These are phyloP conservation scores for Lemur catta DNA, from an alignment of 2,797 vertebrate genomes.

Conservation along the genomic window DNA sequence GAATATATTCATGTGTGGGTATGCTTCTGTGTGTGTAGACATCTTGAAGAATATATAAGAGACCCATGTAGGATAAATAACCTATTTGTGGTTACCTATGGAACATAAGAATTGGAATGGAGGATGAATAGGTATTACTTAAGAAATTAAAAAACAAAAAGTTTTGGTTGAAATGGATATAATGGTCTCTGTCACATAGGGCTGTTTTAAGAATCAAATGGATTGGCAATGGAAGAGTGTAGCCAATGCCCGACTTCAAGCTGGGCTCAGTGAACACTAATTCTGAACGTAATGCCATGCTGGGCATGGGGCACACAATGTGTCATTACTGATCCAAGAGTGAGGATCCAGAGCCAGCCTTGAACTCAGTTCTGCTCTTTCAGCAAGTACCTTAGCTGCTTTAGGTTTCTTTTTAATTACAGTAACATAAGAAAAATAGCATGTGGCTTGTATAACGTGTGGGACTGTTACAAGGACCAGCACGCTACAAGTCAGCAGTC, in stretches of 20 bases:
- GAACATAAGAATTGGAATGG: not conserved
- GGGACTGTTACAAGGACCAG: not conserved
- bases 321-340: too few relatives aligned
- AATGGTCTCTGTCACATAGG: not conserved
- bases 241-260: not conserved
- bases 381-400: not conserved
- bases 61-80: too few relatives aligned
- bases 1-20: not conserved
- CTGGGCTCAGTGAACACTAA: fast-evolving
- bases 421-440: not conserved
- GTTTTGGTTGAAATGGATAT: not conserved
- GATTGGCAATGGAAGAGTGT: not conserved
- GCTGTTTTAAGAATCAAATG: not conserved
- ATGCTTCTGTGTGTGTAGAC: not conserved
- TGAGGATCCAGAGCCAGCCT: too few relatives aligned
- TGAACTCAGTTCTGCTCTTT: not conserved
- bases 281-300: not conserved
- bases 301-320: fast-evolving
- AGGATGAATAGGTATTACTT: not conserved
- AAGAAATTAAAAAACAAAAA: not conserved
- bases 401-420: not conserved
- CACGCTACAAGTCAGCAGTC: not conserved
- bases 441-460: not conserved
- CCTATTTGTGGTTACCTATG: not conserved
- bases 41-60: not conserved